Conservation (phyloP, 2,888 invertebrate species). For the Linhomoeus sp. region DNA sequence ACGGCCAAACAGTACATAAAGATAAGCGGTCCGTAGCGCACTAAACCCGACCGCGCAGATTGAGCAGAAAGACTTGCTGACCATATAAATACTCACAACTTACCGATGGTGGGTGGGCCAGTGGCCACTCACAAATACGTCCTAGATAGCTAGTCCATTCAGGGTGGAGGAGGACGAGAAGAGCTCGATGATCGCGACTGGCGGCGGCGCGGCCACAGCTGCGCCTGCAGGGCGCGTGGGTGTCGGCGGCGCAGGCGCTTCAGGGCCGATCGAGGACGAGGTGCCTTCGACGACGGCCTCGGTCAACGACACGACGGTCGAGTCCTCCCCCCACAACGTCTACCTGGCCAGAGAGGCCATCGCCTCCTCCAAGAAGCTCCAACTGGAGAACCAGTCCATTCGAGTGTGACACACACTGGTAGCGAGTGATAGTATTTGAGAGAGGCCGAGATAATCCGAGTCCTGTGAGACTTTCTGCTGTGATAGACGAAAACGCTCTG, state of each 20-base stretch:
- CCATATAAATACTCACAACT: too few relatives aligned
- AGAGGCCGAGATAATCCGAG: too few relatives aligned
- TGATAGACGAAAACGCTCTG: too few relatives aligned
- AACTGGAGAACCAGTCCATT: constrained; percentile 21
- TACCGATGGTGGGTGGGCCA: too few relatives aligned
- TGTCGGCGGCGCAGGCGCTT: not conserved
- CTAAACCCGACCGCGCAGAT: too few relatives aligned
- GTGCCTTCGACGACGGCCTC: not conserved
- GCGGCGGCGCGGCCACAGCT: not conserved
- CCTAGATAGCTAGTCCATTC: too few relatives aligned
- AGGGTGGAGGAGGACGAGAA: constrained; percentile 23
- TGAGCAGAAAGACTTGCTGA: too few relatives aligned
- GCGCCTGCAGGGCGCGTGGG: not conserved
- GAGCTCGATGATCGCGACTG: not conserved
- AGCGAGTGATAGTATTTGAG: not conserved
- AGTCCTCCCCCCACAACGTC: constrained; percentile 25
- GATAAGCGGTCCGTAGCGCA: too few relatives aligned
- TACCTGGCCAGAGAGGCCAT: constrained; percentile 14
- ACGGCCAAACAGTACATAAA: too few relatives aligned
- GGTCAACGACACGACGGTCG: constrained; percentile 21
- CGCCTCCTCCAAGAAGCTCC: constrained; percentile 15
- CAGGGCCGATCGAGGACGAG: not conserved
- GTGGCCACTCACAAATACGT: too few relatives aligned
- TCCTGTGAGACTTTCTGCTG: too few relatives aligned
- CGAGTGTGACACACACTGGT: constrained; percentile 13